Evolutionary conservation across 1,140 invertebrate species (phyloP), one percentile per base, ranked within the genome.

Genomic region (Meloidogyne floridensis): DNA sequence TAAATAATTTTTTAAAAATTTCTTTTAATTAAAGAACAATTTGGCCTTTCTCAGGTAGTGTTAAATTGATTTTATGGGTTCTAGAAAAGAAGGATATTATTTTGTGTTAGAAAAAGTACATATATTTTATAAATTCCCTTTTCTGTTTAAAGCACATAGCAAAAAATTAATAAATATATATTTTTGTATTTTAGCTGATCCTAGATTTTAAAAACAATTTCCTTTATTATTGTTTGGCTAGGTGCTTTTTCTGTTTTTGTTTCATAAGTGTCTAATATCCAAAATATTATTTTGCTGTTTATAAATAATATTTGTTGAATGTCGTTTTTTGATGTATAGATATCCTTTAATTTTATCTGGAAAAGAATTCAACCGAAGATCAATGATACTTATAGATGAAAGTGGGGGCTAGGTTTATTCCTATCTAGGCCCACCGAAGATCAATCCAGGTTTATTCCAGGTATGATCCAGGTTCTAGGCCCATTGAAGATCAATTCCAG

Each of bases 281-380:
- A 65, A n/a, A 65, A 65, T 18, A 65, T 65, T 65, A 65, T 65
- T 65, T 65, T 65, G 59, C 15, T 65, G 15, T 65, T 59, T 65
- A n/a, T 65, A 5, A 59, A 65, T n/a, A 65, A 65, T 65, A 65
- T 65, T 65, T 65, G 59, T 65, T 65, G 59, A 65, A 65, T 65
- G n/a, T 65, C 32, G 32, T 32, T 32, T 32, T 32, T 32, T 32
- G 32, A 32, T 32, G 32, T 0, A 32, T 32, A 32, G 32, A 32
- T 32, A 32, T 32, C 32, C 32, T 32, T 32, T 32, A 32, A 32
- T 32, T 32, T 32, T 32, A 32, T 32, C 32, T 32, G 32, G 32
- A 32, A 32, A 32, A 32, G 1, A 32, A 32, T 32, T 32, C 32
- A 32, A 20, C 20, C 20, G 20, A 20, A 20, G 20, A 20, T 20